These are phyloP conservation scores for Ceratina australensis DNA, from an alignment of 1,140 invertebrate genomes.

Conservation along the genomic window DNA sequence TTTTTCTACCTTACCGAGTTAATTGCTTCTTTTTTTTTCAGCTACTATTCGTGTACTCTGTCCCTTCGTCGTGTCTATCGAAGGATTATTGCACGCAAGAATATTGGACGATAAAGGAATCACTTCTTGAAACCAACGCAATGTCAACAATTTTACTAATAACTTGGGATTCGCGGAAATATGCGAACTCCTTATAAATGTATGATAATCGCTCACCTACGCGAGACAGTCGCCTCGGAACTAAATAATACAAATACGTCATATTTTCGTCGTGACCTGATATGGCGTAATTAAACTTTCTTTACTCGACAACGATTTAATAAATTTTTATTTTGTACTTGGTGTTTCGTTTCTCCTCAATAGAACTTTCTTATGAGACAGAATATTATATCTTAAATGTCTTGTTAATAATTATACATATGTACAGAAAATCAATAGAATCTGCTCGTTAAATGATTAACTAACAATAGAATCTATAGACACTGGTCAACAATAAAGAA, in stretches of 20 bases:
- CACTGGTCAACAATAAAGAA: background rate
- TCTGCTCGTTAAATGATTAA: background rate
- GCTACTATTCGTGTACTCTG: conserved; percentile 24
- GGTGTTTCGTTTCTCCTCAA: background rate
- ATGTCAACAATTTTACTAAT: too few species aligned
- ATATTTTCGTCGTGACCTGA: background rate
- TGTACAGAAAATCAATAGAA: background rate
- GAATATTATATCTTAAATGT: background rate
- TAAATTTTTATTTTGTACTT: background rate
- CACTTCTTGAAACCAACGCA: too few species aligned
- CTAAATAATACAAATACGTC: too few species aligned
- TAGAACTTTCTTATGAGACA: background rate
- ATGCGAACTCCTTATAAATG: too few species aligned
- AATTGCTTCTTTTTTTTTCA: background rate
- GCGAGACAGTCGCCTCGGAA: too few species aligned
- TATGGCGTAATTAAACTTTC: background rate
- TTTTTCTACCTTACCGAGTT: conserved; percentile 32
- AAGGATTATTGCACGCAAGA: background rate
- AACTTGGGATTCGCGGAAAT: too few species aligned
- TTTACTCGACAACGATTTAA: too few species aligned
- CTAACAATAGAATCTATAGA: conserved; percentile 23
- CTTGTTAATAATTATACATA: background rate
- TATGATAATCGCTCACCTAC: too few species aligned
- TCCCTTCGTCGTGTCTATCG: conserved; percentile 8
- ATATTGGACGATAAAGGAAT: too few species aligned